A percentile compares a stretch with the other conserved stretches of the same genome.
phyloP scores from a whole-genome alignment of 2,888 invertebrate genomes.

The Aleiodes testaceus region DNA sequence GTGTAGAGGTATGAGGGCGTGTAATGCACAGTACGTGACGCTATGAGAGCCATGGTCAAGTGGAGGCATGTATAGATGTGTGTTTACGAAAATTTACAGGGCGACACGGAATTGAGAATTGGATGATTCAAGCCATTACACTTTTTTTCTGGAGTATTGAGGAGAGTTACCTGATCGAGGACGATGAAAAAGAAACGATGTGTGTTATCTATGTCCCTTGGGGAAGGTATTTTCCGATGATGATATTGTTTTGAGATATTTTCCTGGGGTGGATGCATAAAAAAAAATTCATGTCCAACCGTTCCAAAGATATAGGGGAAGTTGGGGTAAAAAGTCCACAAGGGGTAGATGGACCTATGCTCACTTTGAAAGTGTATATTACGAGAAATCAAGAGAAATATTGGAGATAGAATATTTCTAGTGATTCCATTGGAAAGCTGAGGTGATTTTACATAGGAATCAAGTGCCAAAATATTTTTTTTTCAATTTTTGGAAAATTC shows the following conservation, averaged over 20 bases:
- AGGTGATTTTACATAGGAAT: too few species aligned
- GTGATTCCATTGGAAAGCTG: too few species aligned
- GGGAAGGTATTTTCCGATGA: slow-evolving; percentile 5
- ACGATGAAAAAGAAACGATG: slow-evolving; percentile 23
- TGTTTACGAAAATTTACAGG: slow-evolving; percentile 26
- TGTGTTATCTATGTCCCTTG: slow-evolving; percentile 14
- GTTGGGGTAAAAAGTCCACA: too few species aligned
- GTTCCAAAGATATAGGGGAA: too few species aligned
- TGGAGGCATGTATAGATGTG: slow-evolving; percentile 6
- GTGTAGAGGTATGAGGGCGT: slow-evolving; percentile 34
- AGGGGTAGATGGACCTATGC: too few species aligned
- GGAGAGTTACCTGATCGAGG: slow-evolving; percentile 21
- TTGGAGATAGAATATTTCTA: too few species aligned
- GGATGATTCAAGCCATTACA: slow-evolving; percentile 20
- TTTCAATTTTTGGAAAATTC: too few species aligned
- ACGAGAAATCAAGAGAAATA: too few species aligned
- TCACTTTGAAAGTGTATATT: too few species aligned
- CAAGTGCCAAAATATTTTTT: too few species aligned
- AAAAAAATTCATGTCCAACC: too few species aligned
- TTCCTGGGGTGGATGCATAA: neutral
- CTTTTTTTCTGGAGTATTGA: slow-evolving; percentile 9
- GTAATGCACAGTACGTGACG: slow-evolving; percentile 47
- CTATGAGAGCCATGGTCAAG: slow-evolving; percentile 34
- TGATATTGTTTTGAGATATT: slow-evolving; percentile 13
- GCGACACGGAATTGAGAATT: slow-evolving; percentile 24